Base-by-base conservation (phyloP, 1,140 invertebrate genomes). In the Scaptomyza graminum region DNA sequence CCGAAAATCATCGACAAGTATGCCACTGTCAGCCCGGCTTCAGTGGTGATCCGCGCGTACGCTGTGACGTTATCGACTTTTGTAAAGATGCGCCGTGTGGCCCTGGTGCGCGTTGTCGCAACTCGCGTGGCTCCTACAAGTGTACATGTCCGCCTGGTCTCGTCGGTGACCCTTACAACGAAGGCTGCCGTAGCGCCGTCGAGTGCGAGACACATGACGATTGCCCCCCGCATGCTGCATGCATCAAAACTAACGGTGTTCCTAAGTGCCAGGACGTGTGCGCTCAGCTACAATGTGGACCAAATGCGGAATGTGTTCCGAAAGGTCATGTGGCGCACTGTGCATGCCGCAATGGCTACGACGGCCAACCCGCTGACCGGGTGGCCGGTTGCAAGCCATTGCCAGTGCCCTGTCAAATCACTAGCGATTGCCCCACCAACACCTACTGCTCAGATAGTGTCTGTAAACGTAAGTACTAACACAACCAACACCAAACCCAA, bases 11-110 rank as follows among this genome's bases (percentile, higher is more conserved):
- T 81, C 92, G 93, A 69, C 94, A 94, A 84, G 92, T 94, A 50
- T 98, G 97, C 80, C 95, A 95, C 76, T 98, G 97, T 91, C 96
- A 96, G 90, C 96, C 96, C 12, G 97, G 97, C 0, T 97, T 95
- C 81, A 96, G 96, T 8, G 96, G 96, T 9, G 94, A 97, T 92
- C 94, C 96, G 2, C 88, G 94, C 9, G 92, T 87, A 34, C 95
- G 94, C 12, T 98, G 97, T 83, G 91, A 93, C 44, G 91, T 95
- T 25, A 95, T 97, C 46, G 95, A 98, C 91, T 96, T 95, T 79
- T 98, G 97, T 89, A 93, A 93, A 11, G 93, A 94, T 70, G 94
- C 94, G 59, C 96, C 96, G 7, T 98, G 97, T 91, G 96, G 95
- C n/a, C 94, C 95, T 37, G 95, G 95, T 44, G 96, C 97, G 0